Evolutionary conservation across 2,113 vertebrate genomes (phyloP).

Genomic region (Probosciger aterrimus): DNA sequence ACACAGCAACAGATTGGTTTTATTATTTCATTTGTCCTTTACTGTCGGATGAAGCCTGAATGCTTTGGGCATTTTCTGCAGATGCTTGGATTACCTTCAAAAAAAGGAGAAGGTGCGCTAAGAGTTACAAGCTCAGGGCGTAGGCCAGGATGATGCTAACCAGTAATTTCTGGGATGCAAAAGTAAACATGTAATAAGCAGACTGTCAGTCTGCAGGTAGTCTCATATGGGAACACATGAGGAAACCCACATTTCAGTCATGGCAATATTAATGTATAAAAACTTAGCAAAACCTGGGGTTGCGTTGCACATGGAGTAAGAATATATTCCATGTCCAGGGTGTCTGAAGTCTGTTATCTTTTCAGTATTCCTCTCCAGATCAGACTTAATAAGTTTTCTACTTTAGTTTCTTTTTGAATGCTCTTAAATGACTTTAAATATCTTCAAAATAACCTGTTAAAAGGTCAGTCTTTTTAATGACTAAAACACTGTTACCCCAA

Average conservation of each 20-base stretch:
- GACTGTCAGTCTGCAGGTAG: not conserved
- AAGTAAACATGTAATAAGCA: not conserved
- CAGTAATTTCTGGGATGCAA: not conserved
- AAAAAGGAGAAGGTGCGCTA: not conserved
- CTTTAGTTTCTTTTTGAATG: not conserved
- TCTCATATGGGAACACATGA: not conserved
- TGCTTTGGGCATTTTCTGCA: not conserved
- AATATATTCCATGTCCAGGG: not conserved
- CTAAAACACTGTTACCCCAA: not conserved
- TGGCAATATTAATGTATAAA: not conserved
- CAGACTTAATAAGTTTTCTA: not conserved
- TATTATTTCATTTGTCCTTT: not conserved
- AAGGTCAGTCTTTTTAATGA: not conserved
- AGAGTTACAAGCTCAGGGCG: not conserved
- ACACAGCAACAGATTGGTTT: not conserved
- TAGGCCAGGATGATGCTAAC: not conserved
- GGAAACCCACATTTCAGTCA: not conserved
- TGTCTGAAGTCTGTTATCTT: not conserved
- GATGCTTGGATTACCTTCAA: not conserved
- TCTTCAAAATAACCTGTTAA: not conserved
- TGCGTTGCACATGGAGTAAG: not conserved
- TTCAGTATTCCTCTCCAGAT: not conserved
- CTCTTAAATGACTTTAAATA: not conserved
- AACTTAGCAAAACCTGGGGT: not conserved
- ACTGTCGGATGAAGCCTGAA: not conserved